Base-by-base conservation (phyloP, 2,113 vertebrate genomes). In the Rutilus rutilus region DNA sequence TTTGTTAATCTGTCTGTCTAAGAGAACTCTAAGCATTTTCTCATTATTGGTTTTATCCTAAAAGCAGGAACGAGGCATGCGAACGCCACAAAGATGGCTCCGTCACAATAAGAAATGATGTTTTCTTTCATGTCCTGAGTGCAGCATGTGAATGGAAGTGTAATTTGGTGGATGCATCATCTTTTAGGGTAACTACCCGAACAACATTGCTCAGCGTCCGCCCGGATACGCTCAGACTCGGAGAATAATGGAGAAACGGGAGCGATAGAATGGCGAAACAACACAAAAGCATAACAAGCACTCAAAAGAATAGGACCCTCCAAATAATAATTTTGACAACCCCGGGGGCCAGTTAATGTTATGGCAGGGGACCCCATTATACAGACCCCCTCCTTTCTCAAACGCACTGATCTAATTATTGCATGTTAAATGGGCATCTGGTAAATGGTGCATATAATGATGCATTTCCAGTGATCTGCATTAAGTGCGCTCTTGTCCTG, bases 381-480 rank as follows among this genome's bases (percentile, higher is more conserved):
- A 90, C 89, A 91, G 90, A 21, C 42, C 77, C 77, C 82, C 82
- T 27, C 84, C 33, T 75, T 85, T 69, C 89, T 85, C 85, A 90
- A 93, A 92, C 77, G 91, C 92, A 90, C 92, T 93, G 93, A 93
- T 94, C 94, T 94, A 95, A 95, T 95, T 95, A 95, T 94, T 95
- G 94, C 93, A 94, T 95, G 94, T 95, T 95, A 95, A 95, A 95
- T 94, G 93, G 93, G 94, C 94, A 94, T 94, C 94, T 95, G 95
- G 93, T 94, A 95, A 95, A 95, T 94, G 93, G 94, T 92, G 92
- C 94, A 92, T 94, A 93, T 95, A 95, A 95, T 95, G 93, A 95
- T 94, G 94, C 91, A 91, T 91, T 94, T 92, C 92, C 92, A 93
- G 85, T 78, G 85, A 88, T 90, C 92, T 93, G 93, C 93, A 93